A percentile compares a stretch with the other conserved stretches of the same genome.
Conservation (phyloP, 2,888 invertebrate genomes). For the Tyria jacobaeae region DNA sequence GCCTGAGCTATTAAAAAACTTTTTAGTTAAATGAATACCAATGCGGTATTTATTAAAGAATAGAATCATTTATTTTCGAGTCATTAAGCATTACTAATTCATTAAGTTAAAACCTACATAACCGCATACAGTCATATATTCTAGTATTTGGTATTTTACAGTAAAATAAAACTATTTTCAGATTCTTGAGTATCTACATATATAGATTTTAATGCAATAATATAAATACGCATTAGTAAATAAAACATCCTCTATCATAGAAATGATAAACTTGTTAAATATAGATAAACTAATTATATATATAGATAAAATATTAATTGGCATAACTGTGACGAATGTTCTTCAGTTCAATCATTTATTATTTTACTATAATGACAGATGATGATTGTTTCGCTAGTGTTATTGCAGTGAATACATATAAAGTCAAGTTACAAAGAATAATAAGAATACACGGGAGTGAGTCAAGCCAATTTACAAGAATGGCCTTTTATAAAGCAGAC, state of each 20-base stretch:
- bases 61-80: too few species aligned
- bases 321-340: slow-evolving; percentile 15
- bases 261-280: neutral
- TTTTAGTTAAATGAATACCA: too few species aligned
- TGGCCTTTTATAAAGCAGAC: neutral
- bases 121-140: too few species aligned
- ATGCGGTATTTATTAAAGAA: too few species aligned
- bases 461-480: slow-evolving; percentile 10
- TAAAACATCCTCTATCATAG: neutral
- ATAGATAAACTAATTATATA: neutral
- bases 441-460: neutral
- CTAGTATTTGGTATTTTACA: too few species aligned
- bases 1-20: too few species aligned
- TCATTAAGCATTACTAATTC: too few species aligned
- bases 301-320: slow-evolving; percentile 16
- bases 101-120: too few species aligned
- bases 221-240: too few species aligned
- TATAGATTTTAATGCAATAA: too few species aligned
- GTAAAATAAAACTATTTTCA: too few species aligned
- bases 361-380: neutral
- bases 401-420: neutral
- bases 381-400: slow-evolving; percentile 9
- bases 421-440: neutral
- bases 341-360: slow-evolving; percentile 4
- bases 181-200: too few species aligned